These are phyloP conservation scores for Diaphora mendica DNA, from an alignment of 2,888 invertebrate species.

Conservation along the genomic window DNA sequence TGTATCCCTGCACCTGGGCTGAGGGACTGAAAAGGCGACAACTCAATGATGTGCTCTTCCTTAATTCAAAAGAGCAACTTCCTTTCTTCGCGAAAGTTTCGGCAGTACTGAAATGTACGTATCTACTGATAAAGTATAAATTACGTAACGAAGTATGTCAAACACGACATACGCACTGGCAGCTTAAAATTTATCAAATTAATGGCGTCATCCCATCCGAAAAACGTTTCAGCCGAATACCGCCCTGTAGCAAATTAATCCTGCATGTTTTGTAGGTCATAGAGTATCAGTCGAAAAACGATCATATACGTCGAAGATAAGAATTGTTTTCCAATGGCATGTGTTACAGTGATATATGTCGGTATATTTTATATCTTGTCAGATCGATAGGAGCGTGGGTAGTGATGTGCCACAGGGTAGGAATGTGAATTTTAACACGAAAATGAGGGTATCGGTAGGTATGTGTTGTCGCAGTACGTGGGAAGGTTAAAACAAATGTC, in stretches of 20 bases:
- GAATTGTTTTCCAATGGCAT: conserved; percentile 60
- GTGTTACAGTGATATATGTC: conserved; percentile 46
- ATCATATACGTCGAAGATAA: conserved; percentile 57
- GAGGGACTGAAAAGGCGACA: too few species aligned
- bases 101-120: neutral
- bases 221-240: conserved; percentile 62
- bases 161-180: conserved; percentile 34
- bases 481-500: neutral
- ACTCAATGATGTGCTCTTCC: too few species aligned
- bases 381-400: conserved; percentile 63
- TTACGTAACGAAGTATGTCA: conserved; percentile 24
- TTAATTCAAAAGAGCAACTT: neutral
- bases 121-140: neutral
- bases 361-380: conserved; percentile 55
- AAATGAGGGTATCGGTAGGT: conserved; percentile 3
- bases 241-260: conserved; percentile 71
- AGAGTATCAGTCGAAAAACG: conserved; percentile 56
- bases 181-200: conserved; percentile 53
- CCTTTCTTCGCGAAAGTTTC: neutral
- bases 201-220: conserved; percentile 60
- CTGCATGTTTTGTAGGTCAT: conserved; percentile 77
- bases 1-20: too few species aligned
- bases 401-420: conserved; percentile 41
- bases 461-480: neutral
- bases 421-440: conserved; percentile 42